A percentile compares a stretch with the other conserved stretches of the same genome.
These are phyloP conservation scores for Ictidomys tridecemlineatus DNA, from an alignment of 2,113 vertebrate species.

Conservation along the genomic window DNA sequence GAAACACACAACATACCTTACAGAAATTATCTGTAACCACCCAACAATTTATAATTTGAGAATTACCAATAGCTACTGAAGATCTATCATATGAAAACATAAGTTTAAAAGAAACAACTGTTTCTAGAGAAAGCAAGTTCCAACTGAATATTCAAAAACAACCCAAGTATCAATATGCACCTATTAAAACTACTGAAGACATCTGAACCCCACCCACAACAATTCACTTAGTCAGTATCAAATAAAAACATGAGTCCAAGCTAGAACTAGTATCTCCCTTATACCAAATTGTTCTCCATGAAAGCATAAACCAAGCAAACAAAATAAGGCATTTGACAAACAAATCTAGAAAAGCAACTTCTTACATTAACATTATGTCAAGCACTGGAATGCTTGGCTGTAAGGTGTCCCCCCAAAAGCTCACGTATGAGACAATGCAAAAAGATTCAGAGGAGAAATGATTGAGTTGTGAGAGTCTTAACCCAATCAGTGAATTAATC, in stretches of 20 bases:
- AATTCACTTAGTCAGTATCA: slow-evolving; percentile 12
- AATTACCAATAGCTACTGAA: slow-evolving; percentile 31
- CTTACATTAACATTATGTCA: not conserved
- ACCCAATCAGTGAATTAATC: too few species aligned
- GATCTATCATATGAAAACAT: slow-evolving; percentile 15
- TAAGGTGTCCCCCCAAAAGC: too few species aligned
- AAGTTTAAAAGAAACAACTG: not conserved
- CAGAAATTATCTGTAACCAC: not conserved
- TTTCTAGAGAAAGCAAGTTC: slow-evolving; percentile 15
- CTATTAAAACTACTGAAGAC: not conserved
- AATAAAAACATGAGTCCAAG: not conserved
- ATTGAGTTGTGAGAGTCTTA: too few species aligned
- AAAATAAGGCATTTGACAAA: not conserved
- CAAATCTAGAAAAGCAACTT: slow-evolving; percentile 37
- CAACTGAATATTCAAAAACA: not conserved
- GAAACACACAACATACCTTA: not conserved
- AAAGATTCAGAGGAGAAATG: too few species aligned
- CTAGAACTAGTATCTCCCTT: not conserved
- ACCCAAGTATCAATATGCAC: not conserved
- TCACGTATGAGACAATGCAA: too few species aligned
- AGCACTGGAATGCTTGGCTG: not conserved
- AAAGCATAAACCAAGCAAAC: slow-evolving; percentile 34
- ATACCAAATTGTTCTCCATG: not conserved
- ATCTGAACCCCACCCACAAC: not conserved
- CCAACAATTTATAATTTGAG: slow-evolving; percentile 44